Base-by-base conservation (phyloP, 1,140 invertebrate species). In the Neodiprion pinetum region DNA sequence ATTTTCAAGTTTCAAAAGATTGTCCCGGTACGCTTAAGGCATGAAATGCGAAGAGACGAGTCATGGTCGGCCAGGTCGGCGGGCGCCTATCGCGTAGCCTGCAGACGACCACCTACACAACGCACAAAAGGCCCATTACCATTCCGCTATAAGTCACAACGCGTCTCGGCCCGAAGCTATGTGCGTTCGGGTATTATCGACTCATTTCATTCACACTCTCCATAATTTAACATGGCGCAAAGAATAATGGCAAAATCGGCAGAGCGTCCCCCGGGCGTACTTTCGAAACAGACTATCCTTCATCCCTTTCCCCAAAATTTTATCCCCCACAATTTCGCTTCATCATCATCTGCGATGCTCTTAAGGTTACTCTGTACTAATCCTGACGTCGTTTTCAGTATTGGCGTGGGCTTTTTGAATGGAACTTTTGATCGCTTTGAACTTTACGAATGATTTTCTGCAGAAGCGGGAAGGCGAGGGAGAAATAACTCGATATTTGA, bases 121-220 rank as follows among this genome's bases (percentile, higher is more conserved):
- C 53, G 53, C 53, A 61, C 53, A 61, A 61, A 61, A 9, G 11
- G 67, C 67, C 77, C 75, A 82, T 82, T 78, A 78, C 72, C 75
- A 82, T 78, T 74, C 72, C 23, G 81, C 84, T 82, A 84, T 86
- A 86, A 86, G 83, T 86, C 81, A 86, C 77, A 76, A 79, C 76
- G 74, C 77, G 68, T 77, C 73, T 40, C 75, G 70, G 72, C 85
- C 76, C 73, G 73, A 74, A 80, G 85, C 83, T 84, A 79, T 84
- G 81, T 84, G 74, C 76, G 84, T 85, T 86, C 83, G 77, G 77
- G 77, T 77, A 86, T 86, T 85, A 86, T 83, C 83, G 80, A 74
- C 78, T 85, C 80, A 81, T 86, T 86, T 84, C 67, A 80, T 84
- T 83, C 82, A 78, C 80, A 81, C 80, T 78, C 80, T 76, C 75